Evolutionary conservation across 1,140 invertebrate species (phyloP).

Genomic region (Drosophila ogumai): DNA sequence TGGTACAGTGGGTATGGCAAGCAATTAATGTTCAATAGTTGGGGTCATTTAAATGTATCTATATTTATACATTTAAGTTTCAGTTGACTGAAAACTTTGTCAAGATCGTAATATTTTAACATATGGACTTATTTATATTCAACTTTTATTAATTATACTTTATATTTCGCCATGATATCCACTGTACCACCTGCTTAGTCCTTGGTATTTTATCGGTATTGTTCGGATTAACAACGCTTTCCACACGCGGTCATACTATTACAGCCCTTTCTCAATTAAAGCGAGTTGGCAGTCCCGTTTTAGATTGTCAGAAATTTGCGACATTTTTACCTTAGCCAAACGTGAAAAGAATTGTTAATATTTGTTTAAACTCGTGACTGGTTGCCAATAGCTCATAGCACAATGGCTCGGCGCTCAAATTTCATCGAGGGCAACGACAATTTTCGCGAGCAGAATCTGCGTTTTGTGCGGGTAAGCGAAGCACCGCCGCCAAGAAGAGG

Average conservation of each 20-base stretch:
- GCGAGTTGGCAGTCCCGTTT: conserved; percentile 21
- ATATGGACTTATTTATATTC: neutral
- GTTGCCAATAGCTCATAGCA: neutral
- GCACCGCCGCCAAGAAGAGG: neutral
- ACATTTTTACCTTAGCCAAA: neutral
- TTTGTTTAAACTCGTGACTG: neutral
- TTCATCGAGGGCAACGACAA: conserved; percentile 75
- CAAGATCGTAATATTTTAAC: neutral
- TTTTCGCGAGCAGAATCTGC: conserved; percentile 85
- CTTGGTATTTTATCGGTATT: conserved; percentile 7
- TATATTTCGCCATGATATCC: neutral
- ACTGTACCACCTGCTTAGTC: neutral
- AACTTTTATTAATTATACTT: neutral
- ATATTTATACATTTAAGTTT: too few species aligned
- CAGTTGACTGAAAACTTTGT: too few species aligned
- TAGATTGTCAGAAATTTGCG: conserved; percentile 1
- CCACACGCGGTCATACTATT: conserved; percentile 8
- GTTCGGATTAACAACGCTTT: too few species aligned
- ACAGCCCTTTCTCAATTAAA: neutral
- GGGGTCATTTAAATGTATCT: too few species aligned
- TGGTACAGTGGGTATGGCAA: conserved; percentile 3
- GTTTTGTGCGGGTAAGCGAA: conserved; percentile 83
- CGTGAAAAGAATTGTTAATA: conserved; percentile 5
- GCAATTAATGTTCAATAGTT: too few species aligned
- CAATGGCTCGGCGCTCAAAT: conserved; percentile 68